Conservation (phyloP, 2,797 vertebrate genomes). For the Capromys pilorides region DNA sequence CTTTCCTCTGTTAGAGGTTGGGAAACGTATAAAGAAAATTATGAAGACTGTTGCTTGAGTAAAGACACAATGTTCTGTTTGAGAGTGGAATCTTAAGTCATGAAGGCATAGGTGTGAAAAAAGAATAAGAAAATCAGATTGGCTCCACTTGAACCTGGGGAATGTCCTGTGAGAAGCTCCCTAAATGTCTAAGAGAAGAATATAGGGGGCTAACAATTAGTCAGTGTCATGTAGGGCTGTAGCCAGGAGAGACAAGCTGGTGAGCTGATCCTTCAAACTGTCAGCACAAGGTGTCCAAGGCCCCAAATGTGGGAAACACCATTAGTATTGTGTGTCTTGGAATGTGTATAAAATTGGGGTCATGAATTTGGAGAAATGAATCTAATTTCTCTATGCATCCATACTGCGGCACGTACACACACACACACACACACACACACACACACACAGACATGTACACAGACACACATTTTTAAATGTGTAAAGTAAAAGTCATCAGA, state of each 20-base stretch:
- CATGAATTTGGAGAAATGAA: neutral
- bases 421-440: neutral
- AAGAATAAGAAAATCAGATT: slow-evolving; percentile 46
- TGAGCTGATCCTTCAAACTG: neutral
- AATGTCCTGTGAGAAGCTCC: slow-evolving; percentile 45
- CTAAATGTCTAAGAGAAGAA: slow-evolving; percentile 25
- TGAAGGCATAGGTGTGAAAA: slow-evolving; percentile 59
- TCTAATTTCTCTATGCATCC: neutral
- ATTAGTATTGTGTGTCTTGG: neutral
- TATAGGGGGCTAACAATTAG: neutral
- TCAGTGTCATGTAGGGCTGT: neutral
- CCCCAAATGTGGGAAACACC: neutral
- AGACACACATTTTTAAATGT: too few species aligned
- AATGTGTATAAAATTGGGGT: neutral
- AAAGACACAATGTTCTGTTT: slow-evolving; percentile 45
- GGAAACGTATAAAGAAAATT: slow-evolving; percentile 48
- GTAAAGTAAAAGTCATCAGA: neutral
- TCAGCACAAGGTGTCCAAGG: neutral
- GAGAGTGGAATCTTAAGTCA: slow-evolving; percentile 52
- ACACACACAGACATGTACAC: too few species aligned
- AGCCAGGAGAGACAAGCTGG: neutral
- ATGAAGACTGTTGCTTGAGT: slow-evolving; percentile 37
- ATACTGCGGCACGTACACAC: neutral
- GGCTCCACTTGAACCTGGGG: slow-evolving; percentile 22
- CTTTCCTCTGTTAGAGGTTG: neutral